Evolutionary conservation across 1,140 invertebrate species (phyloP), one percentile per base, ranked within the genome.

Genomic region (Drosophila hydei): DNA sequence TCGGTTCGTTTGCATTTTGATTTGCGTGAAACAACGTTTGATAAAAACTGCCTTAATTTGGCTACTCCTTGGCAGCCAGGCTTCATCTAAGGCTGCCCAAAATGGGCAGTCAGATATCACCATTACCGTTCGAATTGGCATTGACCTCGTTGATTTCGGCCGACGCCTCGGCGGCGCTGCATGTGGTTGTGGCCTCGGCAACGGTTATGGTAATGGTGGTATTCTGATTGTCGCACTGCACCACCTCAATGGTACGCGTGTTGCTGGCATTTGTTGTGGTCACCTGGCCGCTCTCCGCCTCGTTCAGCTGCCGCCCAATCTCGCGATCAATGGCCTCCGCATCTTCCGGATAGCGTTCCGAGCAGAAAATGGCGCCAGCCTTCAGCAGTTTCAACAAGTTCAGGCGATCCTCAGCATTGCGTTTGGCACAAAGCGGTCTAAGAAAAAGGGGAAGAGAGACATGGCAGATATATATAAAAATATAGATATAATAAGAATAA

Each of bases 381-480:
- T 89, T 89, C 0, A 91, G 65, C 1, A 94, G 72, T 73, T 94
- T 94, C 72, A 97, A 92, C 79, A 97, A 92, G 92, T 96, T 95
- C 93, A 97, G 94, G 18, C 96, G 96, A 92, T 96, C 96, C 90
- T 96, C 95, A 23, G 96, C 96, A 92, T 96, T 95, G 45, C 96
- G 93, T 91, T 96, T 96, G 73, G 96, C 96, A 76, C 94, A 93
- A 33, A 96, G 92, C 87, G 94, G 93, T 89, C 93, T 94, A 36
- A 0, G 12, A 12, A 21, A 0, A 11, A n/a, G 1, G 7, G 5
- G 4, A 30, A 4, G 8, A 19, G 18, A 61, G 9, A 19, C 1
- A 50, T 47, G 7, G 30, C 2, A 19, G 21, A 9, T 60, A 43
- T 23, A 42, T 12, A 9, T 1, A 0, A 19, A 6, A 14, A 38